These are phyloP conservation scores for Pituophis catenifer DNA, from an alignment of 2,113 vertebrate species.

Conservation along the genomic window DNA sequence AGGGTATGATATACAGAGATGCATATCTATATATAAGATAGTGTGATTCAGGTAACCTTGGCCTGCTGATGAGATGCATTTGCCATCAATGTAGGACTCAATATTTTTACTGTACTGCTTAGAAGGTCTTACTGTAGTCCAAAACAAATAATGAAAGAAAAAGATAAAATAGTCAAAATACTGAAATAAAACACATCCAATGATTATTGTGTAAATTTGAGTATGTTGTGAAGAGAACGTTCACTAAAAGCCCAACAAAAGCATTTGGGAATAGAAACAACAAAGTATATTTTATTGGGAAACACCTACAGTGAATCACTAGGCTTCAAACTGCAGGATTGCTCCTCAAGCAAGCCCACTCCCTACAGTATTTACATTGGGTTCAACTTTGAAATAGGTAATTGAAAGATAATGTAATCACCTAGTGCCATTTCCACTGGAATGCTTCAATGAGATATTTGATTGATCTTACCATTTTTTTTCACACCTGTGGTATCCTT, in stretches of 20 bases:
- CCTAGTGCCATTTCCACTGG: not conserved
- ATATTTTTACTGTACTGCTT: not conserved
- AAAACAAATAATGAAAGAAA: not conserved
- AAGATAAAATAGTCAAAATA: not conserved
- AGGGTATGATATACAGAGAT: not conserved
- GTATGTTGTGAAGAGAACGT: not conserved
- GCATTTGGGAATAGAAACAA: not conserved
- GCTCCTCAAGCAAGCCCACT: not conserved
- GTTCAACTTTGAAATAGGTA: not conserved
- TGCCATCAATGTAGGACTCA: not conserved
- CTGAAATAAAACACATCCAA: not conserved
- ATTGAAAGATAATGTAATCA: not conserved
- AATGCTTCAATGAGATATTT: not conserved
- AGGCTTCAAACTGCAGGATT: not conserved
- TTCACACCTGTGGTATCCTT: not conserved
- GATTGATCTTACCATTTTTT: not conserved
- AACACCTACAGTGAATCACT: not conserved
- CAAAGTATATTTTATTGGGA: not conserved
- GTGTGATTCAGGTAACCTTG: not conserved
- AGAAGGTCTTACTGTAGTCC: not conserved
- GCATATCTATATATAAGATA: not conserved
- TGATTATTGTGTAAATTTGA: not conserved
- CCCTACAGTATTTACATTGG: not conserved
- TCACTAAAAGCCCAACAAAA: not conserved
- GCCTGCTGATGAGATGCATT: not conserved